Conservation (phyloP, 2,797 vertebrate species). For the Acipenser ruthenus region DNA sequence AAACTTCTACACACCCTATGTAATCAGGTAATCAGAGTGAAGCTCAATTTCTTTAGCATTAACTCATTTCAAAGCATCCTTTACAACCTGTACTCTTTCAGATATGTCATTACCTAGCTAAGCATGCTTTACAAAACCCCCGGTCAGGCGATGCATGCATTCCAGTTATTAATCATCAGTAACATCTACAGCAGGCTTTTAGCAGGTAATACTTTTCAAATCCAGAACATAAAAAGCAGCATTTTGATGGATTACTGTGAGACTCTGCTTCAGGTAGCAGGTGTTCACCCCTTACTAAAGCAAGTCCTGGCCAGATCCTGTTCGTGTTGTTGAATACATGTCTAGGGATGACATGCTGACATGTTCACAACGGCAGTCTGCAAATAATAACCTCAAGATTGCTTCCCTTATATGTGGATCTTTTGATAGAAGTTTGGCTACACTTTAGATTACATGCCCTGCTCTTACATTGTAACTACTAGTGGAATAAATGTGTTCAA, state of each 20-base stretch:
- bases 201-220: slow-evolving; percentile 10
- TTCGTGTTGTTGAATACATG: not conserved
- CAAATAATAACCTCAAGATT: too few species aligned
- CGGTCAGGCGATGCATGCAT: not conserved
- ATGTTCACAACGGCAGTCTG: too few species aligned
- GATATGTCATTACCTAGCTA: not conserved
- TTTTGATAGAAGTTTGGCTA: too few species aligned
- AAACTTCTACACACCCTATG: too few species aligned
- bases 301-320: not conserved
- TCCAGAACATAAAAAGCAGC: not conserved
- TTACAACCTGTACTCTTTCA: not conserved
- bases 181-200: not conserved
- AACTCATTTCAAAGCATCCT: not conserved
- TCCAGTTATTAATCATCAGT: not conserved
- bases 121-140: not conserved
- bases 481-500: too few species aligned
- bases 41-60: too few species aligned
- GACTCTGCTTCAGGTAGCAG: not conserved
- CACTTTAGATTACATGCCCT: too few species aligned
- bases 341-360: not conserved
- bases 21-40: too few species aligned
- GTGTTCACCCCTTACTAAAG: not conserved
- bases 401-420: too few species aligned
- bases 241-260: slow-evolving; percentile 1
- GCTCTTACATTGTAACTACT: too few species aligned